Conservation (phyloP, 2,113 vertebrate species). For the Ameiurus melas region DNA sequence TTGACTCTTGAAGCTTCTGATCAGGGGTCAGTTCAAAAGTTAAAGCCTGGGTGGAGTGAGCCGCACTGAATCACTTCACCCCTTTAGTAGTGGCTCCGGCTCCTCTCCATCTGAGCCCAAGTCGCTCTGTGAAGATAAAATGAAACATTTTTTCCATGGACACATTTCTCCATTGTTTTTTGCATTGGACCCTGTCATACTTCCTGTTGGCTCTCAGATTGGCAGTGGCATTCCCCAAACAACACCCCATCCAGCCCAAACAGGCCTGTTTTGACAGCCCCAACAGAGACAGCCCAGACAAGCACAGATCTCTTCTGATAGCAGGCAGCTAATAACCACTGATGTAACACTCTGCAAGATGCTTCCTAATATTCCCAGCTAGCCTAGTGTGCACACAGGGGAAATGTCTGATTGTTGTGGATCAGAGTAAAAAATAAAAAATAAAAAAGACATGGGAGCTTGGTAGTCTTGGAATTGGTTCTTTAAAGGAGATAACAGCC, state of each 20-base stretch:
- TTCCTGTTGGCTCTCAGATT: slow-evolving; percentile 44
- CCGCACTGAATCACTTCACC: slow-evolving; percentile 20
- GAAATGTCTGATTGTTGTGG: slow-evolving; percentile 46
- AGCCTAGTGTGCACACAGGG: slow-evolving; percentile 34
- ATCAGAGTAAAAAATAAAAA: slow-evolving; percentile 18
- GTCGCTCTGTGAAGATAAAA: slow-evolving; percentile 13
- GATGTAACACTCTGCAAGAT: slow-evolving; percentile 66
- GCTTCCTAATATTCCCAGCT: slow-evolving; percentile 43
- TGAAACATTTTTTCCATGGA: background rate
- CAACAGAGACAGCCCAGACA: slow-evolving; percentile 49
- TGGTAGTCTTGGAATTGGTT: slow-evolving; percentile 29
- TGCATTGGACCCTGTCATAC: slow-evolving; percentile 39
- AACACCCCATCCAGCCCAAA: slow-evolving; percentile 40
- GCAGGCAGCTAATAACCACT: slow-evolving; percentile 58
- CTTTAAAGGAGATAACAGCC: slow-evolving; percentile 35
- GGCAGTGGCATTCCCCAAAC: slow-evolving; percentile 54
- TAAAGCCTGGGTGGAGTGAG: background rate
- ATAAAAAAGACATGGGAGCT: slow-evolving; percentile 20
- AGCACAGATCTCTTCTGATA: slow-evolving; percentile 44
- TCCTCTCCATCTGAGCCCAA: slow-evolving; percentile 14
- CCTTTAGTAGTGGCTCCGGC: background rate
- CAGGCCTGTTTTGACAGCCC: slow-evolving; percentile 57
- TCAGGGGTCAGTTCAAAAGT: slow-evolving; percentile 1
- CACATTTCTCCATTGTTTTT: background rate
- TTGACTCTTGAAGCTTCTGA: background rate